These are phyloP conservation scores for Drosophila greeni DNA, from an alignment of 2,888 invertebrate genomes.

Conservation along the genomic window DNA sequence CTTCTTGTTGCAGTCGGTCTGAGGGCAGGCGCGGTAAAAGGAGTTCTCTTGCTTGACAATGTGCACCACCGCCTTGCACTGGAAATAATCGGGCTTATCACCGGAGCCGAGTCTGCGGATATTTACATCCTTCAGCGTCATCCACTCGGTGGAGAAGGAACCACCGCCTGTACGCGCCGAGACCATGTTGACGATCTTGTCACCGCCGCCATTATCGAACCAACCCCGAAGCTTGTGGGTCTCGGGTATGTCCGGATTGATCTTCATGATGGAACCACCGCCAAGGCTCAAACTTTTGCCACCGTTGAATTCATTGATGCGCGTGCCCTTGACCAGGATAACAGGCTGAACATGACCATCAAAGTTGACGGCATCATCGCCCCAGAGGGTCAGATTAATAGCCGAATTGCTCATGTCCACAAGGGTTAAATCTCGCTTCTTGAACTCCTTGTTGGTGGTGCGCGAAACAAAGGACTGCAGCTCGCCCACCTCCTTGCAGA, in stretches of 20 bases:
- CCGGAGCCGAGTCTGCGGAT: constrained; percentile 84
- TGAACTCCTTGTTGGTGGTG: constrained; percentile 88
- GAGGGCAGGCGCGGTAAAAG: constrained; percentile 94
- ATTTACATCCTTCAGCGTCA: constrained; percentile 87
- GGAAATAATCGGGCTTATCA: constrained; percentile 91
- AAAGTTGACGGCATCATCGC: constrained; percentile 91
- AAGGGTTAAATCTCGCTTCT: constrained; percentile 91
- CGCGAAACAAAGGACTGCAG: constrained; percentile 85
- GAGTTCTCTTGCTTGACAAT: constrained; percentile 90
- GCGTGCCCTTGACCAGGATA: constrained; percentile 90
- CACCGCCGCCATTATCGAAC: constrained; percentile 89
- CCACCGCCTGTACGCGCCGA: constrained; percentile 81
- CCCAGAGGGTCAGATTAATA: constrained; percentile 94
- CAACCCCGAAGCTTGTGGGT: constrained; percentile 93
- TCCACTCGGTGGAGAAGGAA: constrained; percentile 83
- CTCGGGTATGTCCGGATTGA: constrained; percentile 94
- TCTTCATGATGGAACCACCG: constrained; percentile 83
- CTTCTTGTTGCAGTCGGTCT: constrained; percentile 95
- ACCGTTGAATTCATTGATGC: constrained; percentile 91
- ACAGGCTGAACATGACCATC: constrained; percentile 88
- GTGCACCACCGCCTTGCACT: constrained; percentile 87
- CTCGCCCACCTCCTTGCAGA: constrained; percentile 87
- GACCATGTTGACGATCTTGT: constrained; percentile 82
- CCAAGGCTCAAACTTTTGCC: constrained; percentile 85
- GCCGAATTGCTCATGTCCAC: constrained; percentile 91